Conservation (phyloP, 2,797 vertebrate genomes). For the Bufotes viridis region DNA sequence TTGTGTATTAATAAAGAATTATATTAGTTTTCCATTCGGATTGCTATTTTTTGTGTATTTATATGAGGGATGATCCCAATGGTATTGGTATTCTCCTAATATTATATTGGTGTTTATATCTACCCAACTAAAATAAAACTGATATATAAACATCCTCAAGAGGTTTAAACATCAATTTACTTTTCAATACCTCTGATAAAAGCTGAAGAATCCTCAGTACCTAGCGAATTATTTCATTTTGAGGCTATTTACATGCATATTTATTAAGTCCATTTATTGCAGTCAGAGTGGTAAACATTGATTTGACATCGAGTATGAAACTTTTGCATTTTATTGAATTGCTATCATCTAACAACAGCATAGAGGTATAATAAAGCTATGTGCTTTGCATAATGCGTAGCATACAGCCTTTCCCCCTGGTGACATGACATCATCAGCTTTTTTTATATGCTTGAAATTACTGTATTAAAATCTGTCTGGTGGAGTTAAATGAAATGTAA, state of each 20-base stretch:
- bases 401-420: constrained; percentile 35
- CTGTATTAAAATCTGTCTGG: constrained; percentile 55
- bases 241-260: constrained; percentile 41
- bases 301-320: constrained; percentile 42
- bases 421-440: constrained; percentile 56
- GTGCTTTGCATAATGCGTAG: constrained; percentile 32
- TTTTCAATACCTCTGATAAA: constrained; percentile 30
- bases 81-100: too few relatives aligned
- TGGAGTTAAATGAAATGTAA: constrained; percentile 60
- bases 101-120: neutral
- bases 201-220: neutral
- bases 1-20: too few relatives aligned
- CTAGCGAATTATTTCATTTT: neutral
- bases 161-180: neutral
- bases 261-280: constrained; percentile 25
- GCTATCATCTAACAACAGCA: constrained; percentile 44
- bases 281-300: constrained; percentile 2
- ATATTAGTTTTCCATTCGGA: too few relatives aligned
- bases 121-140: neutral
- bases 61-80: too few relatives aligned
- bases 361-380: constrained; percentile 26
- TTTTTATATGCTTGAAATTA: constrained; percentile 63
- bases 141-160: neutral
- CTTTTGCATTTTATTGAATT: constrained; percentile 45
- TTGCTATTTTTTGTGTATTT: too few relatives aligned